These are phyloP conservation scores for Meandrina meandrites DNA, from an alignment of 92 coral and sea anemone species.

Conservation along the genomic window DNA sequence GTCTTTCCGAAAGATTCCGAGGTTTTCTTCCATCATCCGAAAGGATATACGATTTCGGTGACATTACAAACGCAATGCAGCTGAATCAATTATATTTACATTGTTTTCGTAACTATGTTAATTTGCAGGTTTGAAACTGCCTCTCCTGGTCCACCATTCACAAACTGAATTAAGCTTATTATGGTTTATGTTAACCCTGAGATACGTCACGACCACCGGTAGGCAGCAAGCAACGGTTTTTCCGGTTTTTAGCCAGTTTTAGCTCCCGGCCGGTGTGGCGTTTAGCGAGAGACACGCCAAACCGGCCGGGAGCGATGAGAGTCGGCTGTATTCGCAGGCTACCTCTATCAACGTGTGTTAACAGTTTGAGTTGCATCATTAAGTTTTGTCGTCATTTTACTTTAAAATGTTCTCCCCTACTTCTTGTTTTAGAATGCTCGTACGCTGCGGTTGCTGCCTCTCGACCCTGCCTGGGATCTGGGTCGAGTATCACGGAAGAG, in stretches of 20 bases:
- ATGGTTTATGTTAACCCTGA: neutral
- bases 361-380: too few species aligned
- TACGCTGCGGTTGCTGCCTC: neutral
- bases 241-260: neutral
- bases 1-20: neutral
- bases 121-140: neutral
- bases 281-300: too few species aligned
- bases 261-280: too few species aligned
- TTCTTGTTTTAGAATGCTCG: conserved; percentile 5
- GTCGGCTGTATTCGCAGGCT: too few species aligned
- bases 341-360: too few species aligned
- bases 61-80: neutral
- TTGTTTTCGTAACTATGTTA: neutral
- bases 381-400: too few species aligned
- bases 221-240: neutral
- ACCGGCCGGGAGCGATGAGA: too few species aligned
- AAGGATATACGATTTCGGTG: too few species aligned
- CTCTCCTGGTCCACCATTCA: neutral
- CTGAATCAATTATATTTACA: neutral
- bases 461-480: neutral
- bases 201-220: neutral
- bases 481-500: neutral
- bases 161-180: neutral
- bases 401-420: neutral
- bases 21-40: too few species aligned